phyloP scores from a whole-genome alignment of 1,140 invertebrate genomes.

The Drosophila kohkoa region DNA sequence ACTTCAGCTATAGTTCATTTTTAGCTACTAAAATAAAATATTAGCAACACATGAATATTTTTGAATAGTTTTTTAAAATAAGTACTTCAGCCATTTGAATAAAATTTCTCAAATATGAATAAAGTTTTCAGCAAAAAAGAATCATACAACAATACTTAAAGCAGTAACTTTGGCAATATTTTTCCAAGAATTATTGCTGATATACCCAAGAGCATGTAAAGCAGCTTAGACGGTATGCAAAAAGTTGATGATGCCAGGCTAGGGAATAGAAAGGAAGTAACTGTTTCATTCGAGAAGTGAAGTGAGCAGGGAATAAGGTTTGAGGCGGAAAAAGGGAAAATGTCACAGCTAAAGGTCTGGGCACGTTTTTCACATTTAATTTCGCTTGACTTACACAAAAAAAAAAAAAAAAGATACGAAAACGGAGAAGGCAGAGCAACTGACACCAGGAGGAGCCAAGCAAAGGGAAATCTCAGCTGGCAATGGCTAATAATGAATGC shows the following conservation, averaged over 20 bases:
- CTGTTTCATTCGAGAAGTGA: neutral
- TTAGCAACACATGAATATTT: too few species aligned
- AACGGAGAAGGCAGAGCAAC: slow-evolving; percentile 2
- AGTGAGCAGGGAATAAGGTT: neutral
- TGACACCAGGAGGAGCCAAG: neutral
- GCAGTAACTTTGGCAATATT: neutral
- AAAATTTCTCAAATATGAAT: too few species aligned
- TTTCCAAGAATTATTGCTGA: neutral
- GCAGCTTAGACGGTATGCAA: slow-evolving; percentile 3
- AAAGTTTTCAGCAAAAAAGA: too few species aligned
- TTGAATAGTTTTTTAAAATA: too few species aligned
- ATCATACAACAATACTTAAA: too few species aligned
- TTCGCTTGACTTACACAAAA: slow-evolving; percentile 41
- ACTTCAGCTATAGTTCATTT: too few species aligned
- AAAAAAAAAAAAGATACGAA: slow-evolving; percentile 14
- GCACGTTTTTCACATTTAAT: slow-evolving; percentile 78
- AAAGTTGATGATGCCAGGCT: slow-evolving; percentile 21
- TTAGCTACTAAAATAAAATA: too few species aligned
- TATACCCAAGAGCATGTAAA: neutral
- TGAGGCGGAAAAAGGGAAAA: slow-evolving; percentile 24
- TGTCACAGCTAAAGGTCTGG: slow-evolving; percentile 39
- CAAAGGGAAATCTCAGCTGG: slow-evolving; percentile 14
- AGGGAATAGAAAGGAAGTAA: slow-evolving; percentile 16
- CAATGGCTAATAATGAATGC: slow-evolving; percentile 45
- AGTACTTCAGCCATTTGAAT: too few species aligned